Percentiles rank a stretch among this genome's conserved stretches.
phyloP scores from a whole-genome alignment of 1,140 invertebrate species.

The Pygmarrhopalites habei region DNA sequence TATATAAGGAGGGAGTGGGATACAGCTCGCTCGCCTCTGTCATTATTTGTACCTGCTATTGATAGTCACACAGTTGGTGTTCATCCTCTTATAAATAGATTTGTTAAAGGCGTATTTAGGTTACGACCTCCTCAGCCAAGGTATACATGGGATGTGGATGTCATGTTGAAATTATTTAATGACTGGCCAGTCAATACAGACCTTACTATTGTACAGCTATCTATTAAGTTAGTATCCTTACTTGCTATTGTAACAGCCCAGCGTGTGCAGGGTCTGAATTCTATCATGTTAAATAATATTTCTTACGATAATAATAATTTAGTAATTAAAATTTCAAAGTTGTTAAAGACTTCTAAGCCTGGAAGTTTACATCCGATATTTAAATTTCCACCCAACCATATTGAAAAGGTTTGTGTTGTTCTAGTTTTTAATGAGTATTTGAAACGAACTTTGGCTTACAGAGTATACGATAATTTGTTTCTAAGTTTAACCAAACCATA shows the following conservation, averaged over 20 bases:
- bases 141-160: neutral
- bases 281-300: neutral
- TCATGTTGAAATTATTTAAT: neutral
- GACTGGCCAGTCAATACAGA: neutral
- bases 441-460: neutral
- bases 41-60: neutral
- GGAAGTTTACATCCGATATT: neutral
- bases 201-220: neutral
- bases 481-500: neutral
- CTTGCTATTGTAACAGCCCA: neutral
- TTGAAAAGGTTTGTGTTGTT: neutral
- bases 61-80: neutral
- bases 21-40: slow-evolving; percentile 2
- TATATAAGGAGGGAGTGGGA: slow-evolving; percentile 1
- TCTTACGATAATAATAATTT: neutral
- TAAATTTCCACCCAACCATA: neutral
- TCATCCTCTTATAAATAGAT: neutral
- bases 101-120: neutral
- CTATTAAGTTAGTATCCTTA: neutral
- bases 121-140: neutral
- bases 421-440: neutral
- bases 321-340: neutral
- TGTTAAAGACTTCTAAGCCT: neutral
- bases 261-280: neutral
- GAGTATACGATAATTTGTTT: neutral